These are phyloP conservation scores for Silurus asotus DNA, from an alignment of 2,113 vertebrate species.

Conservation along the genomic window DNA sequence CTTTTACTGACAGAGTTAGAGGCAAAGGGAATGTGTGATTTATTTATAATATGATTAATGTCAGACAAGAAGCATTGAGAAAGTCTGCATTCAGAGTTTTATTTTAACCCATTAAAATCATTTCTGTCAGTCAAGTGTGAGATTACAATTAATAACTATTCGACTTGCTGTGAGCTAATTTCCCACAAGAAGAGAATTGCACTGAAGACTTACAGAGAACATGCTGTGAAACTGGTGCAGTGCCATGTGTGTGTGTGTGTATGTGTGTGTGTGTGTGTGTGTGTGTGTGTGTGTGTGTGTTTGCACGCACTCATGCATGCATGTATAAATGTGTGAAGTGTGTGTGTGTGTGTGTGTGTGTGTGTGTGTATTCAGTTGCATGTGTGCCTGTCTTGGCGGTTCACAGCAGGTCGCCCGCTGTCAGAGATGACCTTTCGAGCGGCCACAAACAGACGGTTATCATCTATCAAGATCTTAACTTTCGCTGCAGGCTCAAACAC, in stretches of 20 bases:
- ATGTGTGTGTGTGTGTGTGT: background rate
- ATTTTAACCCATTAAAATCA: background rate
- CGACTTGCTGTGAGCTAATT: background rate
- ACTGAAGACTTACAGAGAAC: background rate
- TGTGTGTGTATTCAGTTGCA: background rate
- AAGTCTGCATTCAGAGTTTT: background rate
- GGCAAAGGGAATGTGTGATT: background rate
- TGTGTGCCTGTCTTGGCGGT: constrained; percentile 30
- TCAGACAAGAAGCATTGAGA: background rate
- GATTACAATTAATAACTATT: constrained; percentile 1
- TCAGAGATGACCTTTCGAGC: constrained; percentile 70
- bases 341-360: background rate
- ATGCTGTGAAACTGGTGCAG: background rate
- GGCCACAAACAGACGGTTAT: constrained; percentile 62
- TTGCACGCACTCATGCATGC: background rate
- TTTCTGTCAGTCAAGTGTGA: constrained; percentile 4
- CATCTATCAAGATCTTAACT: constrained; percentile 74
- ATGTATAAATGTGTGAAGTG: constrained; percentile 7
- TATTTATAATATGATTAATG: background rate
- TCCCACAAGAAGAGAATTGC: background rate
- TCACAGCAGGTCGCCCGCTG: constrained; percentile 54
- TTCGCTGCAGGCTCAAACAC: constrained; percentile 66
- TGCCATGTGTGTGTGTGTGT: background rate
- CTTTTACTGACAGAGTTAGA: background rate
- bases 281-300: background rate